Base-by-base conservation (phyloP, 2,888 invertebrate genomes). In the Acholoe squamosa region DNA sequence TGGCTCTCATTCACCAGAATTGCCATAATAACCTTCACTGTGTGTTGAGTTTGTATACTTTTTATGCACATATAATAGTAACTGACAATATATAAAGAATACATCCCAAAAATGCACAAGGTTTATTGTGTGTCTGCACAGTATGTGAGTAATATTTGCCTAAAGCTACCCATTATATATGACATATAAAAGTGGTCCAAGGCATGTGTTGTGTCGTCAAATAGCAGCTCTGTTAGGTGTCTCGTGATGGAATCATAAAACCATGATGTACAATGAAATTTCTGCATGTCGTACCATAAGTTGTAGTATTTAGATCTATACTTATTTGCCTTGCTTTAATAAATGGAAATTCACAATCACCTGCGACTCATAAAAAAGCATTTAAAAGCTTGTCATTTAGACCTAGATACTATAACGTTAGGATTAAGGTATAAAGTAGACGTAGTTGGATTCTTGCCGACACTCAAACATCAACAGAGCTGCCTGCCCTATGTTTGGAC, bases 401-500 rank as follows among this genome's bases (percentile, higher is more conserved):
- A n/a, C 19, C 19, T 61, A 61, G 61, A 12, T n/a, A 61, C 7
- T 3, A 61, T 61, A 61, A 61, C n/a, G 1, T 61, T 61, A 61
- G 7, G 61, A n/a, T 61, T 61, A 61, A n/a, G 61, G 14, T 14
- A n/a, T 61, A 61, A 61, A 61, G 19, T n/a, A 61, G 61, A 14
- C 19, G n/a, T 61, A 61, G 61, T n/a, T 19, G 61, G 19, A 61
- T 61, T 3, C 19, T n/a, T 61, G 61, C 61, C 61, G 5, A n/a
- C 61, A 61, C 22, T n/a, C 7, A 61, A n/a, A n/a, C n/a, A 61
- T 61, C 80, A 80, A 80, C 80, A 80, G 80, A 80, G 80, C 80
- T 80, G 80, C 22, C 80, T 80, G 80, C 80, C 33, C 80, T 80
- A 71, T n/a, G 80, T 80, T 80, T 80, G 80, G 80, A 80, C 80